A percentile compares a stretch with the other conserved stretches of the same genome.
Conservation (phyloP, 1,140 invertebrate species). For the Penaeus indicus region DNA sequence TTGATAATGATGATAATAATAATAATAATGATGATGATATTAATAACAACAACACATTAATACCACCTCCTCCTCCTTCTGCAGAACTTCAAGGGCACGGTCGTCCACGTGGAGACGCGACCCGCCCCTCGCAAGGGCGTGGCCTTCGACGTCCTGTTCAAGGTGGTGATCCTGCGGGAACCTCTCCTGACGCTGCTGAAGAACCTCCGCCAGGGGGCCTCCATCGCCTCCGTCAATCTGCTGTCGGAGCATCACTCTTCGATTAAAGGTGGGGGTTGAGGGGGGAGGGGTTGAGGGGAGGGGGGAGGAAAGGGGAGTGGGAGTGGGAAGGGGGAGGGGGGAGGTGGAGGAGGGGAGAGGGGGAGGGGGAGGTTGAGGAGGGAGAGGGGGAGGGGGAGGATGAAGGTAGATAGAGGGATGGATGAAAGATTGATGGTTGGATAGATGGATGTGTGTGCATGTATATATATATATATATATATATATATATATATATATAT, state of each 20-base stretch:
- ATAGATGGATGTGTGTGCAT: too few relatives aligned
- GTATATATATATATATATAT: too few relatives aligned
- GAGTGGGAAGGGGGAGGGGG: too few relatives aligned
- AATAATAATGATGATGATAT: too few relatives aligned
- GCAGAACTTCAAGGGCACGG: constrained; percentile 85
- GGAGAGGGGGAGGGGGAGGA: too few relatives aligned
- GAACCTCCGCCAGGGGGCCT: constrained; percentile 83
- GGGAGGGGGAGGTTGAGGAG: too few relatives aligned
- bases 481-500: too few relatives aligned
- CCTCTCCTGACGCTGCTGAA: constrained; percentile 86
- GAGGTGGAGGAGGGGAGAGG: constrained; percentile 70
- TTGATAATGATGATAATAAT: too few relatives aligned
- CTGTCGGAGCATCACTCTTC: constrained; percentile 86
- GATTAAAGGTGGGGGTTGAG: constrained; percentile 77
- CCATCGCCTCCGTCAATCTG: constrained; percentile 83
- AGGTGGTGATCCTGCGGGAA: constrained; percentile 85
- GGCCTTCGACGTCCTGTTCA: constrained; percentile 68
- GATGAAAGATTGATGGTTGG: too few relatives aligned
- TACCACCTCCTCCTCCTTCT: constrained; percentile 33
- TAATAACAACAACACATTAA: not conserved
- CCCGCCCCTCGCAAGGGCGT: constrained; percentile 67
- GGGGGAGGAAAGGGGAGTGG: too few relatives aligned
- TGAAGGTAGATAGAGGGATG: too few relatives aligned
- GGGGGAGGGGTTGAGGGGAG: not conserved
- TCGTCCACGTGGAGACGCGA: constrained; percentile 91